A percentile compares a stretch with the other conserved stretches of the same genome.
These are phyloP conservation scores for Cryptus armator DNA, from an alignment of 2,888 invertebrate genomes.

Conservation along the genomic window DNA sequence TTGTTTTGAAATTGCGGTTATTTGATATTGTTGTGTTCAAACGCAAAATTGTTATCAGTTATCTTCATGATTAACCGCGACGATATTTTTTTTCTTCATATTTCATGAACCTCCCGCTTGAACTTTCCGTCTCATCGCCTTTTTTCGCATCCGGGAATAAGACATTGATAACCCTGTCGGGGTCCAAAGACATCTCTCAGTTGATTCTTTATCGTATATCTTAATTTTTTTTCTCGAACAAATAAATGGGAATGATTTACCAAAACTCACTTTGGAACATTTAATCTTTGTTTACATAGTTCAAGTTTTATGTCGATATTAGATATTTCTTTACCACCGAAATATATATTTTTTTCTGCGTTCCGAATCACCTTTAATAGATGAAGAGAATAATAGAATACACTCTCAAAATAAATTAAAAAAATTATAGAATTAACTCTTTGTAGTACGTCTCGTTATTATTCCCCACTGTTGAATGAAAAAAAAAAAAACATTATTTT, in stretches of 20 bases:
- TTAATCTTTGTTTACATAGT: background rate
- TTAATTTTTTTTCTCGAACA: background rate
- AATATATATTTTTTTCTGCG: no score
- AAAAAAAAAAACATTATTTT: no score
- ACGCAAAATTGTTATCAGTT: background rate
- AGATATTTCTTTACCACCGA: no score
- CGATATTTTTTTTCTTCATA: slow-evolving; percentile 14
- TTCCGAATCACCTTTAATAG: no score
- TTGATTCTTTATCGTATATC: background rate
- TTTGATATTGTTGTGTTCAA: background rate
- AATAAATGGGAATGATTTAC: background rate
- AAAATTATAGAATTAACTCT: no score
- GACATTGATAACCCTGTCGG: slow-evolving; percentile 46
- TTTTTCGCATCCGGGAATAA: slow-evolving; percentile 57
- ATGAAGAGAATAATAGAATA: no score
- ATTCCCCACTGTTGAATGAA: no score
- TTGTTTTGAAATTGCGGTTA: background rate
- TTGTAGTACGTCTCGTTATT: no score
- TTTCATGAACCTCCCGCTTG: no score
- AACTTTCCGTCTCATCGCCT: background rate
- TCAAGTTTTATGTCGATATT: no score
- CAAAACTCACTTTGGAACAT: background rate
- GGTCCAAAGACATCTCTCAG: background rate
- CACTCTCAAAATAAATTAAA: no score
- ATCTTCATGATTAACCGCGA: background rate